Conservation (phyloP, 2,797 vertebrate genomes). For the Champsocephalus gunnari region DNA sequence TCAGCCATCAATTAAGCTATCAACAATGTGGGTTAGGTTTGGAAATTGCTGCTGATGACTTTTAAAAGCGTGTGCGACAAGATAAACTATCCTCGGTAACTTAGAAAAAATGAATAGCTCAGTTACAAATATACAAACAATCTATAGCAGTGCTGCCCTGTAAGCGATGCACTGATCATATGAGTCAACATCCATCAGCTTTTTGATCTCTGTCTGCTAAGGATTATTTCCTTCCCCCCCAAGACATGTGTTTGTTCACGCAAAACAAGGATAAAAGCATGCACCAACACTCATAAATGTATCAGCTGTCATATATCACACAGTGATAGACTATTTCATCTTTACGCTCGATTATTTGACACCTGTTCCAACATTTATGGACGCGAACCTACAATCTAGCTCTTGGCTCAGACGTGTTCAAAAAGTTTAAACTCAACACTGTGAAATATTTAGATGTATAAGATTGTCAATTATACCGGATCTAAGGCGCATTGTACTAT, state of each 20-base stretch:
- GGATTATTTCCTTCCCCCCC: constrained; percentile 78
- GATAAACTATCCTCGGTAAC: constrained; percentile 54
- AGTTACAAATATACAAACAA: constrained; percentile 52
- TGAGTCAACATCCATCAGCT: constrained; percentile 75
- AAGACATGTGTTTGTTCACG: constrained; percentile 78
- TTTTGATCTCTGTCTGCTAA: constrained; percentile 77
- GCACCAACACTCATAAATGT: constrained; percentile 73
- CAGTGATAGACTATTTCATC: constrained; percentile 70
- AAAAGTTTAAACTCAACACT: constrained; percentile 45
- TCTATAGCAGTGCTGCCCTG: constrained; percentile 44
- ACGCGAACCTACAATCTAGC: constrained; percentile 31
- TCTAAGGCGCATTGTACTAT: constrained; percentile 28
- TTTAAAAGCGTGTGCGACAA: constrained; percentile 45
- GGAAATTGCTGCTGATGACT: constrained; percentile 60
- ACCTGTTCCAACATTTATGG: constrained; percentile 74
- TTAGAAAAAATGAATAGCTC: constrained; percentile 64
- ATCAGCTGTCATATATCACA: constrained; percentile 77
- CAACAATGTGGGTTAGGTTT: constrained; percentile 62
- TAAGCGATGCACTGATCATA: constrained; percentile 66
- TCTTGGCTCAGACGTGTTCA: constrained; percentile 21
- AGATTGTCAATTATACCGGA: constrained; percentile 20
- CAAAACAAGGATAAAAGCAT: constrained; percentile 77
- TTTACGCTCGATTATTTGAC: constrained; percentile 77
- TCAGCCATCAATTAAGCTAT: constrained; percentile 69
- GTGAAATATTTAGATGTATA: constrained; percentile 39